Evolutionary conservation across 1,140 invertebrate genomes (phyloP), one percentile per base, ranked within the genome.

Genomic region (Leptinotarsa defecta): DNA sequence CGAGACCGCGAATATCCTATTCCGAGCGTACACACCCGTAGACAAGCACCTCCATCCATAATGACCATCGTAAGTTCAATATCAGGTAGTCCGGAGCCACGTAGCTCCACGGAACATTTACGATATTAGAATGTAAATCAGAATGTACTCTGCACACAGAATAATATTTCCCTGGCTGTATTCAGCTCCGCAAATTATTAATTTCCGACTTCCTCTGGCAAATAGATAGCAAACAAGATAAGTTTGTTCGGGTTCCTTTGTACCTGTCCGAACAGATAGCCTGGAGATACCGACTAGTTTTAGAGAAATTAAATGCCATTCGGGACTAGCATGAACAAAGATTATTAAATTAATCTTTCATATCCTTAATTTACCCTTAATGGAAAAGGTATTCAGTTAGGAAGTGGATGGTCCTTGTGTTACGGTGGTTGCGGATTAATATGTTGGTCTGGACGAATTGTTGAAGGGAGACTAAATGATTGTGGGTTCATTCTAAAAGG

Each of bases 211-310:
- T 75, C 67, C 68, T 64, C 64, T 43, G 62, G 61, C 63, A 71
- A 71, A 75, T 75, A 75, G 74, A 75, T 75, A 48, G 74, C 48
- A 48, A 65, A 75, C 68, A 62, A 71, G 74, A 75, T 75, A 75
- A 71, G 74, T 75, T 75, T 75, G 62, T 75, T 75, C 69, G 15
- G 48, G 34, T 62, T 75, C 69, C 74, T 75, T 71, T 71, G 57
- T 76, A 68, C 69, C 49, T 57, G 65, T 68, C 65, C 57, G 49
- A 52, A 27, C 52, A 48, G 48, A 74, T 74, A 65, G 73, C 65
- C 72, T 20, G 63, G 34, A 48, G 72, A 63, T 74, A 73, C 34
- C 43, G 17, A 22, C 52, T 63, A 43, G 6, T 67, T 52, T 24
- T 57, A 19, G n/a, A 19, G 17, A 57, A 17, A 57, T 57, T 57